Base-by-base conservation (phyloP, 2,113 vertebrate genomes). In the Ctenodactylus gundi region DNA sequence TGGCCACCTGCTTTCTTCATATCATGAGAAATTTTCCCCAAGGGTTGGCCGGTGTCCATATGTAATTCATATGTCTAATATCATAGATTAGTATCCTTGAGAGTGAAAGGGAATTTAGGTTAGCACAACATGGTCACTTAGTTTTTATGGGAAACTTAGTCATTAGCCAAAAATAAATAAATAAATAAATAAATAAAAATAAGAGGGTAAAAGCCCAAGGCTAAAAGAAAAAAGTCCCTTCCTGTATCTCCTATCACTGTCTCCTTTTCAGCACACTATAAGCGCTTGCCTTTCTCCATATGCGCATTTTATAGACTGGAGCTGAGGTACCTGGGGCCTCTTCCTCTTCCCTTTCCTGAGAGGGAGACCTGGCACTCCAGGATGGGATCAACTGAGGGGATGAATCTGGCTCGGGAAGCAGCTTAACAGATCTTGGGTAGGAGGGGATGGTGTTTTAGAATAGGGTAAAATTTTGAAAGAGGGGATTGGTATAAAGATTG, bases 101-200 rank as follows among this genome's bases (percentile, higher is more conserved):
- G 23, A 62, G n/a, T n/a, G 55, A 67, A 88, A 96, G 51, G 34
- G 62, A 95, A 36, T 76, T 91, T 86, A 81, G 51, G 46, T 92
- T 76, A 64, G 44, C n/a, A 20, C 72, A 62, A 70, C 62, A 83
- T 36, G 81, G 21, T 21, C 36, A 25, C 13, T 88, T 92, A 51
- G 55, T 90, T 95, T 57, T 92, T 91, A 80, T n/a, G 27, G 53
- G 80, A 92, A 85, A 67, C 23, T 70, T 25, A 51, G 15, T 89
- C 93, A 84, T 85, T 31, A 62, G 39, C 27, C n/a, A 44, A 83
- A 68, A 23, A n/a, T n/a, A n/a, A n/a, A n/a, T n/a, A n/a, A n/a
- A n/a, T n/a, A n/a, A n/a, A n/a, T n/a, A n/a, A n/a, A n/a, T n/a
- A n/a, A n/a, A n/a, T n/a, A n/a, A n/a, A n/a, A n/a, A n/a, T n/a